Percentiles rank a stretch among this genome's conserved stretches.
Conservation (phyloP, 2,888 invertebrate species). For the Drosophila monieri region DNA sequence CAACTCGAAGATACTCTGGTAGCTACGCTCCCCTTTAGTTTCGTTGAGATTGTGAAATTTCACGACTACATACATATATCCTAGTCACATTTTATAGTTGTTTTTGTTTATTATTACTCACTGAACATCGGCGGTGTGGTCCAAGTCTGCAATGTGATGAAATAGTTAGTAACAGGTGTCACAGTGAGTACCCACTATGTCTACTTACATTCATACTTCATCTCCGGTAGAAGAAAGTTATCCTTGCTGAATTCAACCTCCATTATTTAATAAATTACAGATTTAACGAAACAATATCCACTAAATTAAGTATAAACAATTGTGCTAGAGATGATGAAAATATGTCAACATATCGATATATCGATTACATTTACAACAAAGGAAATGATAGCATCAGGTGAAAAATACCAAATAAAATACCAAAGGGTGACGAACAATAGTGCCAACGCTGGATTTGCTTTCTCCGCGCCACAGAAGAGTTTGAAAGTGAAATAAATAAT, state of each 20-base stretch:
- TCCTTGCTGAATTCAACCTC: conserved; percentile 86
- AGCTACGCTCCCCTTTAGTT: too few relatives aligned
- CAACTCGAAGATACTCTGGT: too few relatives aligned
- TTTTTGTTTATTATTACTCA: conserved; percentile 85
- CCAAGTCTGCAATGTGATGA: conserved; percentile 89
- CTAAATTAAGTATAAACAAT: conserved; percentile 30
- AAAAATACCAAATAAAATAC: too few relatives aligned
- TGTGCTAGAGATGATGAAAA: neutral
- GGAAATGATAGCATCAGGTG: too few relatives aligned
- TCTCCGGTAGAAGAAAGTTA: conserved; percentile 87
- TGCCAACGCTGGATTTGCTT: too few relatives aligned
- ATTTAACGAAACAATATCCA: neutral
- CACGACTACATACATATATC: neutral
- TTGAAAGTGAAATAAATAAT: too few relatives aligned
- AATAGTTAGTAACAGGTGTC: conserved; percentile 12
- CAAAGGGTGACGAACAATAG: too few relatives aligned
- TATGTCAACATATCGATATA: neutral
- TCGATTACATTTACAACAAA: too few relatives aligned
- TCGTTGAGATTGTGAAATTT: too few relatives aligned
- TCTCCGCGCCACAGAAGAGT: too few relatives aligned
- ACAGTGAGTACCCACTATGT: conserved; percentile 36
- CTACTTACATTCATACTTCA: conserved; percentile 92
- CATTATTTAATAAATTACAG: conserved; percentile 55
- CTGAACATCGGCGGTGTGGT: conserved; percentile 99
- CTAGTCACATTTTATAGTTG: neutral